phyloP scores from a whole-genome alignment of 2,888 invertebrate genomes.

The Dastarcus helophoroides region DNA sequence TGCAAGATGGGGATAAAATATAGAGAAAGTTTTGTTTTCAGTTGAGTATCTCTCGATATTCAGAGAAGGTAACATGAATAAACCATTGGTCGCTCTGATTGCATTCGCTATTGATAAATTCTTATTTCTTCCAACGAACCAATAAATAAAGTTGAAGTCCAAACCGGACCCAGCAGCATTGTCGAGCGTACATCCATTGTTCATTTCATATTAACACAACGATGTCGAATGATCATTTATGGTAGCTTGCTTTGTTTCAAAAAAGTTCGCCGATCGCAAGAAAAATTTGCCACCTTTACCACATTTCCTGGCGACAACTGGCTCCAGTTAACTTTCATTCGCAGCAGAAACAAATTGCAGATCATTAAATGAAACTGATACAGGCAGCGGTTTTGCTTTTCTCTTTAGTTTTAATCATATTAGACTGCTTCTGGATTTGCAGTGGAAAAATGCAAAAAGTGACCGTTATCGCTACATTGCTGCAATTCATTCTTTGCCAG shows the following conservation, averaged over 20 bases:
- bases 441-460: too few relatives aligned
- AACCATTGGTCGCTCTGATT: slow-evolving; percentile 21
- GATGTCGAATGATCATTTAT: slow-evolving; percentile 27
- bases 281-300: slow-evolving; percentile 26
- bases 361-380: slow-evolving; percentile 27
- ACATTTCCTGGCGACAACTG: slow-evolving; percentile 11
- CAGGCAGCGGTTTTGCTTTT: too few relatives aligned
- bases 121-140: slow-evolving; percentile 29
- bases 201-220: slow-evolving; percentile 33
- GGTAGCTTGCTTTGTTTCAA: slow-evolving; percentile 22
- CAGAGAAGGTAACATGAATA: slow-evolving; percentile 19
- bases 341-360: slow-evolving; percentile 25
- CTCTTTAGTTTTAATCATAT: too few relatives aligned
- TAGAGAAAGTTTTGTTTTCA: too few relatives aligned
- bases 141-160: slow-evolving; percentile 27
- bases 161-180: slow-evolving; percentile 29
- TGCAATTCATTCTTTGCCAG: too few relatives aligned
- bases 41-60: slow-evolving; percentile 18
- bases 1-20: too few relatives aligned
- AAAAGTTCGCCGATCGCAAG: slow-evolving; percentile 17
- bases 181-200: slow-evolving; percentile 33
- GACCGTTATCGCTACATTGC: too few relatives aligned
- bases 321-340: too few relatives aligned
- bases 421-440: too few relatives aligned
- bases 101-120: slow-evolving; percentile 31